Evolutionary conservation across 2,888 invertebrate species (phyloP), one percentile per base, ranked within the genome.

Genomic region (Unio delphinus): DNA sequence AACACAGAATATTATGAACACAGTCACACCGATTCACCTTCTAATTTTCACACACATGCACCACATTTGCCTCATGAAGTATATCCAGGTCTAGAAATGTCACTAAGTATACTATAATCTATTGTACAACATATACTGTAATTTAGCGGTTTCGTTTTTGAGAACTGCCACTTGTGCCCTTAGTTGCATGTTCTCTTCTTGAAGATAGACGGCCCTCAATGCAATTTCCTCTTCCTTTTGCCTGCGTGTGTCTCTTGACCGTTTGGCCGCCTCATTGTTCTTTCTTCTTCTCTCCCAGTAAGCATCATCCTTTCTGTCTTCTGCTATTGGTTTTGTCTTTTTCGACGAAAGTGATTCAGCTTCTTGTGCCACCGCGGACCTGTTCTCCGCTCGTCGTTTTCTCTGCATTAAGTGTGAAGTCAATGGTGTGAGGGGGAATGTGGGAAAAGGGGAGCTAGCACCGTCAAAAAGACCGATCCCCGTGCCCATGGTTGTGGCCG

Each of bases 91-190:
- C 45, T 45, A 45, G 45, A 45, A 45, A 45, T 45, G 45, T 45
- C 15, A 45, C 45, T 15, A 8, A 3, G 8, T 45, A 45, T 45
- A 0, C 80, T 74, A 79, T 58, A 82, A 69, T 63, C 84, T 72
- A 69, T 85, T 86, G 65, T 86, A 86, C 60, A 86, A 72, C 86
- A 86, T 85, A 65, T 84, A 85, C 69, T 86, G 86, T 66, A 86
- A 74, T 65, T 84, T 85, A 1, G 86, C 83, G 58, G 84, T 86
- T 72, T 86, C 86, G 58, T 83, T 84, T 76, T 86, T 85, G 67
- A 86, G 72, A 56, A 86, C 82, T 65, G 85, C 82, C 30, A 86
- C 85, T 73, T 86, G 85, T 11, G 86, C 85, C 66, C 84, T 64
- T 1, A 86, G 80, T 80, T 85, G 84, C 55, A 86, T 72, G 67